Evolutionary conservation across 2,797 vertebrate genomes (phyloP), one percentile per base, ranked within the genome.

Genomic region (Urocyon cinereoargenteus): DNA sequence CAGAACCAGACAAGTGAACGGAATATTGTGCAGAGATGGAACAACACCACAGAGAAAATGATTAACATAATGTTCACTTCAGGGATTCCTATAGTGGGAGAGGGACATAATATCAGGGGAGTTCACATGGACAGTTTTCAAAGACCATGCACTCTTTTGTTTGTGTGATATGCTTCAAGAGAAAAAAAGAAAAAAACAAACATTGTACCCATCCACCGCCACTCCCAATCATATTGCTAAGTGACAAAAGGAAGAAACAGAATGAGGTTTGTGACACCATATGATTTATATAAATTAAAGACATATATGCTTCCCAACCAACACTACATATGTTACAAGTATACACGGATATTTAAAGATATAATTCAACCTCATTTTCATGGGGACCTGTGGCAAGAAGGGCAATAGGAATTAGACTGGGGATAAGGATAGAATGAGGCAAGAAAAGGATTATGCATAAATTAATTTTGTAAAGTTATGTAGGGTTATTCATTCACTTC

Each of bases 211-310:
- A 77, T 15, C 31, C 28, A 77, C 28, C 40, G 6, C 12, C 31
- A 7, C 21, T 12, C 68, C 45, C 45, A 8, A 40, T 45, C 40
- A 53, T 53, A 28, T 15, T 62, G 4, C 49, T 90, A 59, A 93
- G 57, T 59, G 90, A 88, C 26, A 88, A 73, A 96, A 90, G 36
- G 61, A 72, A 88, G 79, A 82, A 79, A 40, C 15, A 92, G 64
- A 72, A 85, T 89, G 57, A 61, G 28, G 90, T 59, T 86, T 91
- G 53, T 78, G 86, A 79, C 64, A 82, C 18, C 26, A 59, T 64
- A 49, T 34, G 31, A 94, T 91, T 97, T 89, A 68, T 96, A n/a
- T 36, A 96, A 88, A 73, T 90, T 75, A 72, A 87, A 97, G 66
- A 34, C 88, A 61, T 90, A 55, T 9, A 70, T 26, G 86, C 21